phyloP scores from a whole-genome alignment of 64 coral and sea anemone species.

The Montipora foliosa region DNA sequence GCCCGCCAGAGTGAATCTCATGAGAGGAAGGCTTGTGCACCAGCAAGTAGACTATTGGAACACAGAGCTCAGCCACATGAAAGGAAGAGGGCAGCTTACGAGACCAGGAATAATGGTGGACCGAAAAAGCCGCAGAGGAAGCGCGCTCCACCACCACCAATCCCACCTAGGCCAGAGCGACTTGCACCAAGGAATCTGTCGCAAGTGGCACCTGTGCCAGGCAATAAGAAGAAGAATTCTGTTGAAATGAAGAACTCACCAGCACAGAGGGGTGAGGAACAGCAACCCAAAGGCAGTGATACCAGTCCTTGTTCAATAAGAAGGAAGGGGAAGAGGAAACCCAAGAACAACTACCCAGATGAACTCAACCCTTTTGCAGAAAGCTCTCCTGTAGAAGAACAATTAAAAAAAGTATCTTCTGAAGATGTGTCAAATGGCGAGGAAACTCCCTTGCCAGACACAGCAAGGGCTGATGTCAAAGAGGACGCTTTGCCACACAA shows the following conservation, averaged over 20 bases:
- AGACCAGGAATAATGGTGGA: neutral
- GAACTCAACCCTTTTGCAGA: neutral
- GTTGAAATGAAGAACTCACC: neutral
- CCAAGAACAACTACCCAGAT: neutral
- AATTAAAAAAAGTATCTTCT: neutral
- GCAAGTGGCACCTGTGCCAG: neutral
- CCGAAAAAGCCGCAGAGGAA: neutral
- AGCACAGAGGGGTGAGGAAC: neutral
- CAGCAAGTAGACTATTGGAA: too few species aligned
- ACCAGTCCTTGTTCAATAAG: neutral
- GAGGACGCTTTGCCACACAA: neutral
- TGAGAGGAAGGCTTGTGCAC: too few species aligned
- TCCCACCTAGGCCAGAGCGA: neutral
- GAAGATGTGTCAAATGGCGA: neutral
- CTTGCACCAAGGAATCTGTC: neutral
- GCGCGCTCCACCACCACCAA: neutral
- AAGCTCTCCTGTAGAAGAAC: neutral
- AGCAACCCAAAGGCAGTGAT: neutral
- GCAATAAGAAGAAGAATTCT: neutral
- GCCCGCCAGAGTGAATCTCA: too few species aligned
- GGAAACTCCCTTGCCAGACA: neutral
- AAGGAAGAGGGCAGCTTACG: neutral
- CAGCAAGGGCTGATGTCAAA: neutral
- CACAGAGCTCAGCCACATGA: neutral
- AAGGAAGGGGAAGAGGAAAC: neutral